These are phyloP conservation scores for Leptura quadrifasciata DNA, from an alignment of 2,888 invertebrate species.

Conservation along the genomic window DNA sequence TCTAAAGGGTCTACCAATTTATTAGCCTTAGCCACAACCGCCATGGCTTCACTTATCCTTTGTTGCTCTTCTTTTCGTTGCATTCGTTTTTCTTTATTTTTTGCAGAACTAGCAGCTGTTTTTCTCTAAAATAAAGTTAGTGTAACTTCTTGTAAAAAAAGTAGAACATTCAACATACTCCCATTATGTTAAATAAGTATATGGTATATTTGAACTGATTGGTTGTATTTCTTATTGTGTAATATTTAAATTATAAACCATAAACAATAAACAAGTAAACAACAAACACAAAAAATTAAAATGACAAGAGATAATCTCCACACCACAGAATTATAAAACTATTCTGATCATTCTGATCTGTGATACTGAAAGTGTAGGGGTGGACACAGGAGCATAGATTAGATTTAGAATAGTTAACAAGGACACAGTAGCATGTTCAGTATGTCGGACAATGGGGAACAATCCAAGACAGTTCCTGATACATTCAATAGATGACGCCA, in stretches of 20 bases:
- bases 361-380: too few relatives aligned
- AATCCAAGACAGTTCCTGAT: too few relatives aligned
- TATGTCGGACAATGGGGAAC: too few relatives aligned
- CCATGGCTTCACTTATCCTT: conserved; percentile 78
- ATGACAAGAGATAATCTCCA: too few relatives aligned
- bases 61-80: conserved; percentile 79
- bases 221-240: too few relatives aligned
- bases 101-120: conserved; percentile 73
- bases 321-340: too few relatives aligned
- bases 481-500: too few relatives aligned
- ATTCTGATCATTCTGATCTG: too few relatives aligned
- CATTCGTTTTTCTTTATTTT: conserved; percentile 79
- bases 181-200: neutral
- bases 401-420: too few relatives aligned
- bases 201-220: neutral
- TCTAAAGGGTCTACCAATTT: conserved; percentile 77
- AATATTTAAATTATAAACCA: neutral
- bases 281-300: neutral
- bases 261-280: neutral
- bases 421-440: too few relatives aligned
- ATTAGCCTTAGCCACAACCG: conserved; percentile 79
- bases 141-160: neutral
- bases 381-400: too few relatives aligned
- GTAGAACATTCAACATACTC: conserved; percentile 2
- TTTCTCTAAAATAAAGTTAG: conserved; percentile 73